Percentiles rank a stretch among this genome's conserved stretches.
These are phyloP conservation scores for Rhorus exstirpatorius DNA, from an alignment of 2,888 invertebrate species.

Conservation along the genomic window DNA sequence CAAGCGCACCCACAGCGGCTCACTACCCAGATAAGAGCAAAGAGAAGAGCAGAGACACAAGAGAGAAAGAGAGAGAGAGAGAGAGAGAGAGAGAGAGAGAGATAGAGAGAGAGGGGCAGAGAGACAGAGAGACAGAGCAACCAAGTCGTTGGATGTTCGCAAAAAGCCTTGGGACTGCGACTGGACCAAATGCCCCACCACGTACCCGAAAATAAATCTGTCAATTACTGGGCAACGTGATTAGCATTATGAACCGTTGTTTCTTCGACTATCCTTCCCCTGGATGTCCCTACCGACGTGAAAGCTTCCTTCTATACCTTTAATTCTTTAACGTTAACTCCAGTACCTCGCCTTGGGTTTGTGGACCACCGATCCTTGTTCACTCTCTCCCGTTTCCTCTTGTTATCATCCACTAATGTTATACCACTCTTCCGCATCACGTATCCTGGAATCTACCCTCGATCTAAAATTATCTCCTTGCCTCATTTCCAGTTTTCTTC, in stretches of 20 bases:
- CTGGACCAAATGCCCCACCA: constrained; percentile 23
- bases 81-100: constrained; percentile 34
- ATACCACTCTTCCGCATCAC: constrained; percentile 38
- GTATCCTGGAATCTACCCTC: constrained; percentile 37
- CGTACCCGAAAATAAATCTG: constrained; percentile 64
- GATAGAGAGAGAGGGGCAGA: constrained; percentile 18
- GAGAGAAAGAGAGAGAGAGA: constrained; percentile 23
- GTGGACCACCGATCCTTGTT: constrained; percentile 42
- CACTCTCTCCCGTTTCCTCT: constrained; percentile 2
- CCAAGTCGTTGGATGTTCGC: constrained; percentile 49
- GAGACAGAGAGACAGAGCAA: constrained; percentile 12
- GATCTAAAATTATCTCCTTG: constrained; percentile 47
- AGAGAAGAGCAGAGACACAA: constrained; percentile 72
- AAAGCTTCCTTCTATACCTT: constrained; percentile 6
- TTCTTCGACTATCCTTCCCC: constrained; percentile 55
- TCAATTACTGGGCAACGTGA: constrained; percentile 66
- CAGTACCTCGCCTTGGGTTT: neutral
- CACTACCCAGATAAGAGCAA: constrained; percentile 55
- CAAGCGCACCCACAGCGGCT: constrained; percentile 31
- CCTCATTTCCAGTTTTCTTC: constrained; percentile 25
- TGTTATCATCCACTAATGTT: constrained; percentile 73
- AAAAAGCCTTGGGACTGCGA: constrained; percentile 49
- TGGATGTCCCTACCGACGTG: neutral
- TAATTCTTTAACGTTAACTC: constrained; percentile 73
- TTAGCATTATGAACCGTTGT: constrained; percentile 66